phyloP scores from a whole-genome alignment of 2,113 vertebrate genomes.

The Cairina moschata region DNA sequence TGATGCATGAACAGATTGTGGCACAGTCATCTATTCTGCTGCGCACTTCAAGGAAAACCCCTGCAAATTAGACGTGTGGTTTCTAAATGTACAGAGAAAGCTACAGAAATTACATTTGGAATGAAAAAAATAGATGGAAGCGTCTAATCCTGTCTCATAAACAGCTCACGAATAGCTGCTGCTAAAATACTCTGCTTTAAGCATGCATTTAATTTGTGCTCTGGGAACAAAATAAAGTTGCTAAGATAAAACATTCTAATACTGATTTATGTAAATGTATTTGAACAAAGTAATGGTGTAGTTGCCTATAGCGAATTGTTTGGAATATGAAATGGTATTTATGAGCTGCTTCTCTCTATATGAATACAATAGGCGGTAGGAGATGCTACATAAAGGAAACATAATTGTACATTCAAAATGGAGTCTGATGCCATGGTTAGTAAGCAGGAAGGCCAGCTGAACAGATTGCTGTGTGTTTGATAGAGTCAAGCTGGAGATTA shows the following conservation, averaged over 20 bases:
- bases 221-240: slow-evolving; percentile 77
- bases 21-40: slow-evolving; percentile 27
- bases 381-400: slow-evolving; percentile 30
- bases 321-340: slow-evolving; percentile 72
- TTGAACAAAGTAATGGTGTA: slow-evolving; percentile 74
- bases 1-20: slow-evolving; percentile 44
- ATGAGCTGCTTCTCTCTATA: slow-evolving; percentile 13
- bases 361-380: slow-evolving; percentile 54
- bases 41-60: slow-evolving; percentile 48
- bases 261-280: slow-evolving; percentile 81
- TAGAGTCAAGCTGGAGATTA: neutral
- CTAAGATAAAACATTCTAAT: slow-evolving; percentile 75
- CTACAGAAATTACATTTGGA: slow-evolving; percentile 60
- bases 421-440: slow-evolving; percentile 39
- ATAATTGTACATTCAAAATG: slow-evolving; percentile 51
- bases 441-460: slow-evolving; percentile 3
- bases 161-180: slow-evolving; percentile 68
- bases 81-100: slow-evolving; percentile 58
- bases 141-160: slow-evolving; percentile 67
- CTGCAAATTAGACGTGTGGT: slow-evolving; percentile 16
- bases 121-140: slow-evolving; percentile 68
- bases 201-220: slow-evolving; percentile 78
- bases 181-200: slow-evolving; percentile 77
- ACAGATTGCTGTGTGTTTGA: slow-evolving; percentile 44
- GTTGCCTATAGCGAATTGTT: slow-evolving; percentile 76